These are phyloP conservation scores for roundworm (Caenorhabditis elegans) DNA, from an alignment of 1,140 invertebrate species.

Conservation along the genomic window WBcel235 BX284604.4:940001-940500, in stretches of 20 bases:
- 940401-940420: conserved; percentile 52
- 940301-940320: conserved; percentile 47
- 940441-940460: conserved; percentile 53
- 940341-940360: conserved; percentile 50
- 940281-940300: conserved; percentile 45
- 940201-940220: not conserved
- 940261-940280: conserved; percentile 42
- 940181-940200: conserved; percentile 49
- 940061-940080: no score
- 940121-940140: conserved; percentile 60
- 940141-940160: conserved; percentile 56
- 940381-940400: conserved; percentile 58
- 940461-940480: conserved; percentile 48
- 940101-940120: conserved; percentile 53
- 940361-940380: conserved; percentile 55
- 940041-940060: no score
- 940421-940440: conserved; percentile 34
- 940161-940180: conserved; percentile 56
- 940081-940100: not conserved
- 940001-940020: no score
- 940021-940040: no score
- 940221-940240: not conserved
- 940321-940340: conserved; percentile 57
- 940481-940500: conserved; percentile 13
- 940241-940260: conserved; percentile 34